Evolutionary conservation across 1,140 invertebrate species (phyloP).

Genomic region (Physella acuta): DNA sequence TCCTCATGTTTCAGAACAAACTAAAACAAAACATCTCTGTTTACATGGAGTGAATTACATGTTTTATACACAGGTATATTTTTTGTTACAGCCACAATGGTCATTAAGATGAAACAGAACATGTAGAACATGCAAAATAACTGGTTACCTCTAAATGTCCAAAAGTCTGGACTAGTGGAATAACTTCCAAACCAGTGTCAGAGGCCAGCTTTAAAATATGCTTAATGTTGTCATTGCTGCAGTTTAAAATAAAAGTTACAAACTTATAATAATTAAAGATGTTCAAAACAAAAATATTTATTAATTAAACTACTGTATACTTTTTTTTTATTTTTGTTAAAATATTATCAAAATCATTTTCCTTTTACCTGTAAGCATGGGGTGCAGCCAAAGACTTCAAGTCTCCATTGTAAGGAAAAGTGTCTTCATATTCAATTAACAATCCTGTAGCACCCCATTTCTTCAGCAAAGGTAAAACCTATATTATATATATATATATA

Average conservation of each 20-base stretch:
- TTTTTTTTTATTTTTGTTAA: no score
- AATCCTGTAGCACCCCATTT: constrained; percentile 83
- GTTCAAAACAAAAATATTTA: not conserved
- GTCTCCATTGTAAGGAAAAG: constrained; percentile 85
- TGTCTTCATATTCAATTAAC: constrained; percentile 95
- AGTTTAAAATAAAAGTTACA: not conserved
- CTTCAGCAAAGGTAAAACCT: constrained; percentile 69
- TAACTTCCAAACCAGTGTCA: constrained; percentile 73
- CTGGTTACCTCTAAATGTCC: constrained; percentile 71
- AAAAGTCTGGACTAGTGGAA: constrained; percentile 94
- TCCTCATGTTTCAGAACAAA: constrained; percentile 81
- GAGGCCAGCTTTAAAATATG: constrained; percentile 68
- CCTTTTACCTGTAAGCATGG: constrained; percentile 72
- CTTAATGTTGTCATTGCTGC: constrained; percentile 66
- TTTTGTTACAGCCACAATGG: no score
- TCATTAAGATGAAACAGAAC: constrained; percentile 1
- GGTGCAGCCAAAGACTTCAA: constrained; percentile 71
- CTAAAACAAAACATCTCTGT: constrained; percentile 44
- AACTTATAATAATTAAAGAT: not conserved
- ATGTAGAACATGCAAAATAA: not conserved
- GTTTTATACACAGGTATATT: no score
- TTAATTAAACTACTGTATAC: no score
- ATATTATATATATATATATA: not conserved
- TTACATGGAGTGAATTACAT: no score
- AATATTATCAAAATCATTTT: no score